A percentile compares a stretch with the other conserved stretches of the same genome.
Evolutionary conservation across 2,113 vertebrate species (phyloP).

Genomic region (Herpailurus yagouaroundi): DNA sequence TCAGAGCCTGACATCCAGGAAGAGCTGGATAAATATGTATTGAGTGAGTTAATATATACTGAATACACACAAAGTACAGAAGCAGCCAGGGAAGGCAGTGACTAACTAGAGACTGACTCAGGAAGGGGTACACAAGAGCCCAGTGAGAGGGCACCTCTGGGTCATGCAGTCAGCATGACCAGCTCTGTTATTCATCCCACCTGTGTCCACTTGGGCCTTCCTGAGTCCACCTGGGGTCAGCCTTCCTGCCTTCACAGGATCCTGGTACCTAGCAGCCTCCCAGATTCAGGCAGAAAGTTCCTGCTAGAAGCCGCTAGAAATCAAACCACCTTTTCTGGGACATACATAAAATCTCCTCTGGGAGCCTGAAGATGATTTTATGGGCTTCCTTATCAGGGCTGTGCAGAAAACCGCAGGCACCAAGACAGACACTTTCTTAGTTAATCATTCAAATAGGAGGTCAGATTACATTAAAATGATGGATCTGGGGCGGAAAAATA

Average conservation of each 20-base stretch:
- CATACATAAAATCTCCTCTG: neutral
- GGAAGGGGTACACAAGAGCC: neutral
- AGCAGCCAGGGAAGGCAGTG: neutral
- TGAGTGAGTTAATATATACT: neutral
- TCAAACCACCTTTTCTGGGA: constrained; percentile 12
- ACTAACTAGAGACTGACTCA: neutral
- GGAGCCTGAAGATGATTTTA: constrained; percentile 34
- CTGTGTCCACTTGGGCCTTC: neutral
- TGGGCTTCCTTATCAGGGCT: constrained; percentile 61
- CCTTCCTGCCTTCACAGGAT: neutral
- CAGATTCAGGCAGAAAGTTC: neutral
- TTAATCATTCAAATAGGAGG: constrained; percentile 67
- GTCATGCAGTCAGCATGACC: neutral
- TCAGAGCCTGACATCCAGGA: neutral
- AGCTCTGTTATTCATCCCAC: neutral
- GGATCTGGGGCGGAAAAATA: constrained; percentile 35
- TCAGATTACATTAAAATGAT: constrained; percentile 68
- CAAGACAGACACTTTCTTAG: neutral
- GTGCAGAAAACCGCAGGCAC: constrained; percentile 32
- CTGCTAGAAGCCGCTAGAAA: constrained; percentile 15
- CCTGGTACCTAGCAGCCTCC: neutral
- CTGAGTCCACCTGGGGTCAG: too few relatives aligned
- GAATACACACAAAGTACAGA: neutral
- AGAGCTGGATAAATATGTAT: neutral
- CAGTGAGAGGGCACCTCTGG: neutral